Evolutionary conservation across 2,888 invertebrate genomes (phyloP), one percentile per base, ranked within the genome.

Genomic region (Melolontha melolontha): DNA sequence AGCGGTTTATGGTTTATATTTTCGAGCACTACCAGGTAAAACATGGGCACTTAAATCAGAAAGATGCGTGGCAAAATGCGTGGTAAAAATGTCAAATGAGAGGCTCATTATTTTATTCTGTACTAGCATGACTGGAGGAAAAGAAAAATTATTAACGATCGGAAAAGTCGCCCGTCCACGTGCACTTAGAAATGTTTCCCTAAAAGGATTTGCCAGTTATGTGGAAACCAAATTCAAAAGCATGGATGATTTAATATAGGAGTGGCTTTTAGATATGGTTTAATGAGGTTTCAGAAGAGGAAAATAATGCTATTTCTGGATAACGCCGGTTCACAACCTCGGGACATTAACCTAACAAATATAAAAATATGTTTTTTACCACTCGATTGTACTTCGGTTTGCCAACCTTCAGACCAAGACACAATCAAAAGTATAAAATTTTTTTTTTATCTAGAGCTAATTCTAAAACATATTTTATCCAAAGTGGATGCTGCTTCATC

Each of bases 1-100:
- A 34, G 76, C 77, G 71, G 78, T 78, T 72, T 77, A 72, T 50
- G 75, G 72, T 4, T 64, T 78, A 77, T 76, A 29, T 71, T 78
- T 76, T 65, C 67, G 74, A 55, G 73, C 72, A 34, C 68, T 77
- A 59, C 76, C 77, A 17, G 66, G 75, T 49, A 78, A 79, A 75
- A 65, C 65, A 16, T 51, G 76, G 40, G 68, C 73, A 10, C 69
- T 76, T 6, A 77, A 75, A 73, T 66, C 55, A 49, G 75, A 77
- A 54, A 73, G 73, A 68, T 79, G 75, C 64, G 14, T 55, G 12
- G 76, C 75, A 52, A n/a, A n/a, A n/a, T n/a, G n/a, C n/a, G n/a
- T n/a, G n/a, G 78, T 76, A n/a, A 77, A 77, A 70, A 29, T 73
- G 17, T 69, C 71, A 1, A 79, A 78, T 70, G 73, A 77, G 47